Evolutionary conservation across 2,888 invertebrate species (phyloP).

Genomic region (Antheraea assamensis): DNA sequence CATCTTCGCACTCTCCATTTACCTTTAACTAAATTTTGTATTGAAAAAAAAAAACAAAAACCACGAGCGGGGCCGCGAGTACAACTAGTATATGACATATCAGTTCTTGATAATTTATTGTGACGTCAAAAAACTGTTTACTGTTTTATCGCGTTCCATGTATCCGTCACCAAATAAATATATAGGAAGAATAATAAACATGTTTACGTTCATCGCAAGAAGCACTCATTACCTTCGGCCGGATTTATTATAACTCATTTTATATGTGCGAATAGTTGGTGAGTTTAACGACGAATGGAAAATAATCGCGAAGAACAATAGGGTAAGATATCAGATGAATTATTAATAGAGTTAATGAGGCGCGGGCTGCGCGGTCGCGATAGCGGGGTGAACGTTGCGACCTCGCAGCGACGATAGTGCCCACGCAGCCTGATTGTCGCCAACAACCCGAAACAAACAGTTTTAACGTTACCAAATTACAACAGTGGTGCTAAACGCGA

Average conservation of each 20-base stretch:
- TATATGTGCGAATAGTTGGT: constrained; percentile 30
- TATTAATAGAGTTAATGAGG: constrained; percentile 78
- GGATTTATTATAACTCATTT: constrained; percentile 17
- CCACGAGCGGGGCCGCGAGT: no score
- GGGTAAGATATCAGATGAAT: constrained; percentile 74
- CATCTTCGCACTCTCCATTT: no score
- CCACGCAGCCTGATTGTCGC: constrained; percentile 82
- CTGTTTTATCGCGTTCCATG: background rate
- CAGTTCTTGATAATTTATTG: background rate
- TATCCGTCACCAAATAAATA: background rate
- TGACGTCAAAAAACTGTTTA: background rate
- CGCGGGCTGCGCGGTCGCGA: constrained; percentile 55
- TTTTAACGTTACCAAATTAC: constrained; percentile 44
- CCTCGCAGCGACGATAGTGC: constrained; percentile 72
- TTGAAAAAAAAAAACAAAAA: no score
- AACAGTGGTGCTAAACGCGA: constrained; percentile 31
- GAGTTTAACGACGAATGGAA: constrained; percentile 46
- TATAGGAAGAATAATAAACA: background rate
- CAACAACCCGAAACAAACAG: constrained; percentile 57
- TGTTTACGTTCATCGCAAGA: background rate
- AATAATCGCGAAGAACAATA: constrained; percentile 71
- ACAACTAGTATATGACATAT: background rate
- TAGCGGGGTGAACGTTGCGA: constrained; percentile 78
- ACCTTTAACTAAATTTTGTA: no score
- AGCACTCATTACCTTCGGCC: background rate